Conservation (phyloP, 2,113 vertebrate genomes). For the Rhabdornis inornatus region DNA sequence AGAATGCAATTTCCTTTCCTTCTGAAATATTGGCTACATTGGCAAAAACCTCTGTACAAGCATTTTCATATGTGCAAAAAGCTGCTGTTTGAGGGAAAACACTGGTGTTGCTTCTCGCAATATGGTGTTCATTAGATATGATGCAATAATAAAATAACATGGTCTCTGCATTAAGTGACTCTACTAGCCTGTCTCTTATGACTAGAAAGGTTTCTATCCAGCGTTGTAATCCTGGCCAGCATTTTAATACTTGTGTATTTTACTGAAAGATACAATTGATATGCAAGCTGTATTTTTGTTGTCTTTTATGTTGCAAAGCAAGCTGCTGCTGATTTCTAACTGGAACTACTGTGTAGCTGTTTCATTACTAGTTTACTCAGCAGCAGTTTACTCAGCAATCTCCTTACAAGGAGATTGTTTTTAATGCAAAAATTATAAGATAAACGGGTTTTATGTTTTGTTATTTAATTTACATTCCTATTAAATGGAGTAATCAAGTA, state of each 20-base stretch:
- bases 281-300: neutral
- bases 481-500: conserved; percentile 56
- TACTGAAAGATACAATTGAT: neutral
- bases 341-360: neutral
- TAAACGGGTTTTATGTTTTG: conserved; percentile 51
- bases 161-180: neutral
- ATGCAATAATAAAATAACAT: neutral
- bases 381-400: too few relatives aligned
- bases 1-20: neutral
- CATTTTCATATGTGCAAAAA: neutral
- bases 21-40: neutral
- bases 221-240: neutral
- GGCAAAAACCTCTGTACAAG: neutral
- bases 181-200: neutral
- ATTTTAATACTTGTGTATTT: neutral
- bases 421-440: conserved; percentile 17
- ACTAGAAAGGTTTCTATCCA: neutral
- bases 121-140: neutral
- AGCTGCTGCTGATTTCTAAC: neutral
- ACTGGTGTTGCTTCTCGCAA: neutral
- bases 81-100: neutral
- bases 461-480: conserved; percentile 54
- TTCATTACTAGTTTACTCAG: conserved; percentile 45
- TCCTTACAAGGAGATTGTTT: neutral
- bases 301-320: neutral